Evolutionary conservation across 2,113 vertebrate species (phyloP), one percentile per base, ranked within the genome.

Genomic region (Pterophyllum scalare): DNA sequence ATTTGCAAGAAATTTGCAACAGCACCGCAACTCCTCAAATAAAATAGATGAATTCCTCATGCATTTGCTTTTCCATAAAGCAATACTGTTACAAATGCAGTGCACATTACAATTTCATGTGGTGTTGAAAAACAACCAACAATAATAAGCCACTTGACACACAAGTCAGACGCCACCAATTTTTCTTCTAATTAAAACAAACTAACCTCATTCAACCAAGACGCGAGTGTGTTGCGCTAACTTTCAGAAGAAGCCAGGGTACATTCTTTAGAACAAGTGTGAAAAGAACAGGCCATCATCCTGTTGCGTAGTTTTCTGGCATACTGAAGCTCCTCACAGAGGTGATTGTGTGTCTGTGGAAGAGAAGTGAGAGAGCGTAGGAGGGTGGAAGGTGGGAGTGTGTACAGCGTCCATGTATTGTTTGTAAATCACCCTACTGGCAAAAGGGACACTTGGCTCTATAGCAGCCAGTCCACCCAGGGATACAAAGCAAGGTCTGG

Each of bases 341-440:
- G 87, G 87, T 90, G 90, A 93, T 85, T 93, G 83, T 88, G 85
- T 87, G 85, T 88, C 82, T 91, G 83, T 87, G 86, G 91, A 88
- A 83, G 82, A 88, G 80, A 90, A 93, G 92, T 92, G 92, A 94
- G 87, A 91, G 86, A 80, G 88, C 88, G 90, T 87, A 88, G 92
- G 93, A 91, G 90, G 86, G 91, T 92, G 91, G 87, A 93, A 91
- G 86, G 94, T 94, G 90, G 92, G 92, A 89, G 93, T 82, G 92
- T 90, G 92, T 94, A 89, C 91, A 92, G 89, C 84, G 82, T 94
- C 90, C 89, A 93, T 94, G 92, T 88, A 94, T 94, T 94, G 94
- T 94, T 94, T 95, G 94, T 93, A 95, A 94, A 95, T 95, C 94
- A 88, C 93, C 92, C 88, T 85, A 89, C 86, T 93, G 94, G 94